phyloP scores from a whole-genome alignment of 2,888 invertebrate species.

The Choristoneura rosaceana region DNA sequence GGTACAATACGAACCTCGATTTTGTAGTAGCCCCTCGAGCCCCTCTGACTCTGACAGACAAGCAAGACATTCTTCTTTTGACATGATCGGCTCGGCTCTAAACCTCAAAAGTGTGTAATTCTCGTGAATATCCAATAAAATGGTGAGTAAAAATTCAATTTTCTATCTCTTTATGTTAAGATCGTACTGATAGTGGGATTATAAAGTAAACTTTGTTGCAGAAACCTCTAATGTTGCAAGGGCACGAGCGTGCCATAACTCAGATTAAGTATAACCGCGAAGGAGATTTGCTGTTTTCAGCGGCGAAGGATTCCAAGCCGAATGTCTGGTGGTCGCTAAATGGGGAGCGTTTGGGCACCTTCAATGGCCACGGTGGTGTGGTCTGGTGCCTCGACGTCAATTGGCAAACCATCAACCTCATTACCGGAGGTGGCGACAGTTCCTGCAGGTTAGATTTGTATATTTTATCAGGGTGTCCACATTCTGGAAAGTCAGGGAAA shows the following conservation, averaged over 20 bases:
- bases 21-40: too few relatives aligned
- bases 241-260: constrained; percentile 99
- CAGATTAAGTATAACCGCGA: constrained; percentile 99
- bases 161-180: constrained; percentile 44
- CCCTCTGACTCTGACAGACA: too few relatives aligned
- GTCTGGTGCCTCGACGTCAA: constrained; percentile 99
- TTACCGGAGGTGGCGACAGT: constrained; percentile 98
- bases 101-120: constrained; percentile 46
- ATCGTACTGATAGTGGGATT: constrained; percentile 31
- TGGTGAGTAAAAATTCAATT: constrained; percentile 58
- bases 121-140: constrained; percentile 53
- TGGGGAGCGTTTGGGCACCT: constrained; percentile 98
- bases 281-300: constrained; percentile 98
- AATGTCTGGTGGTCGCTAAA: constrained; percentile 99
- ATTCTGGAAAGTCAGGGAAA: too few relatives aligned
- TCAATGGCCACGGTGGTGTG: constrained; percentile 98
- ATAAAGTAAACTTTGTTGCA: constrained; percentile 51
- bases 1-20: too few relatives aligned
- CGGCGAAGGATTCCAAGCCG: constrained; percentile 97
- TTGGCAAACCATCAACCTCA: constrained; percentile 96
- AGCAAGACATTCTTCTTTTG: too few relatives aligned
- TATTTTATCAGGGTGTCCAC: too few relatives aligned
- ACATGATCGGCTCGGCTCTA: too few relatives aligned
- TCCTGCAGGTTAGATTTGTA: constrained; percentile 85
- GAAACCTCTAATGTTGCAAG: constrained; percentile 99